Base-by-base conservation (phyloP, 2,797 vertebrate genomes). In the Lithobates sylvaticus region DNA sequence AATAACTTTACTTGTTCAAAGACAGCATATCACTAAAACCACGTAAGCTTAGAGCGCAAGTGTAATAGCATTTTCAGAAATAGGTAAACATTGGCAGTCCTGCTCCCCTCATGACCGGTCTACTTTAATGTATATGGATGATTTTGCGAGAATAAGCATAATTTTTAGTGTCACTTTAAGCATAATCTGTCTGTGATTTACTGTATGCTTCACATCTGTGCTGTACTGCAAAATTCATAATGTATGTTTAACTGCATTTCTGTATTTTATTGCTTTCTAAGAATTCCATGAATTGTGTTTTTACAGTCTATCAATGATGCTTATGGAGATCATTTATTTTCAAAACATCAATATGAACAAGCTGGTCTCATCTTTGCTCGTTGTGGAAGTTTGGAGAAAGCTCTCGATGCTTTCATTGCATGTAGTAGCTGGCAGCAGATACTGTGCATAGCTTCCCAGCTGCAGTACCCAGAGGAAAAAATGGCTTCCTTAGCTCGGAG, bases 321-420 rank as follows among this genome's bases (percentile, higher is more conserved):
- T 0, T 99, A 97, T 0, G 98, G 97, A 0, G 96, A 99, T 72
- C 92, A 97, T 89, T 93, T 99, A 84, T 77, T 94, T 86, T 94
- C 95, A 88, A 96, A 96, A 88, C 96, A 96, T 74, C 94, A 95
- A 77, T 92, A 90, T 5, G 98, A 99, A 90, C 92, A 96, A 86
- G 98, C 96, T 0, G 98, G 97, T 13, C 78, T 99, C 87, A 90
- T 98, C 91, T 95, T 98, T 77, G 96, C 97, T 93, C 95, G 97
- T 87, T 97, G 96, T 15, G 94, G 95, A 0, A 96, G 97, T 85
- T 92, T 92, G 1, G 89, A 91, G 83, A 91, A 94, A 73, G 98
- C 98, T 6, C 94, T 99, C 68, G 94, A 95, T 68, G 96, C 97
- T 27, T 99, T 99, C 84, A 88, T 96, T 89, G 91, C 89, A 88